Conservation (phyloP, 2,888 invertebrate genomes). For the Odontomyia ornata region DNA sequence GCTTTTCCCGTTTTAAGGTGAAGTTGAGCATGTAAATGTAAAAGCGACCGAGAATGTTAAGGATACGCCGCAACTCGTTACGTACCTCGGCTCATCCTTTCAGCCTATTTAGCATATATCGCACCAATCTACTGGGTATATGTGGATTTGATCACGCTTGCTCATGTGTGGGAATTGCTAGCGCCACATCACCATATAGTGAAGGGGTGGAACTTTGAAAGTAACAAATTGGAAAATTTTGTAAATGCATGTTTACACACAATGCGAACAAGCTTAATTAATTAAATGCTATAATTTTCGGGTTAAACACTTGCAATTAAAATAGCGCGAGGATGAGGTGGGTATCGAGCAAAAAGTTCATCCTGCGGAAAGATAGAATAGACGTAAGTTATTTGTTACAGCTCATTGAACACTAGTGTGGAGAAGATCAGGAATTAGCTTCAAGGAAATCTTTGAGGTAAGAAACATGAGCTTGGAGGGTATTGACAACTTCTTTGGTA, state of each 20-base stretch:
- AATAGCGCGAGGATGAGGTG: too few relatives aligned
- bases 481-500: too few relatives aligned
- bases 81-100: neutral
- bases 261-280: neutral
- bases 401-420: too few relatives aligned
- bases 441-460: too few relatives aligned
- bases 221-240: neutral
- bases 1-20: neutral
- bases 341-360: too few relatives aligned
- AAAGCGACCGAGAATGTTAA: neutral
- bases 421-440: too few relatives aligned
- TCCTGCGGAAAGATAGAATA: neutral
- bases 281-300: slow-evolving; percentile 6
- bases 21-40: neutral
- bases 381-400: neutral
- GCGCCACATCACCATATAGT: neutral
- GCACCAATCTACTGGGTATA: too few relatives aligned
- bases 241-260: slow-evolving; percentile 10
- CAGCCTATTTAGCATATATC: too few relatives aligned
- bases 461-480: too few relatives aligned
- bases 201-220: neutral
- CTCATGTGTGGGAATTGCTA: too few relatives aligned
- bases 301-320: neutral
- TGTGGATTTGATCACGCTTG: neutral
- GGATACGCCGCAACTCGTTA: neutral